These are phyloP conservation scores for Eidolon helvum DNA, from an alignment of 2,113 vertebrate species.

Conservation along the genomic window DNA sequence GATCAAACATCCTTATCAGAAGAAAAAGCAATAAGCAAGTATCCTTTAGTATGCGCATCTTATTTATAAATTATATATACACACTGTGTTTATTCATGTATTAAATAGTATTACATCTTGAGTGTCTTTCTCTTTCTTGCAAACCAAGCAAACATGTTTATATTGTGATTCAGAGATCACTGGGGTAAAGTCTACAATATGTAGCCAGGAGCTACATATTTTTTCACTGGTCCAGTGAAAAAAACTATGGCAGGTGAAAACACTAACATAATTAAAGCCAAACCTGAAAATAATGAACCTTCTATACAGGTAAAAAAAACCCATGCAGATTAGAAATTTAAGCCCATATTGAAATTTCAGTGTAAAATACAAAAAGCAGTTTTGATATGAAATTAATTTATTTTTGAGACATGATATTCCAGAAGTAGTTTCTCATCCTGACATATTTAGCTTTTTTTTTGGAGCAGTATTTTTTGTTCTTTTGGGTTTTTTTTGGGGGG, in stretches of 20 bases:
- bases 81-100: background rate
- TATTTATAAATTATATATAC: background rate
- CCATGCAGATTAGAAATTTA: background rate
- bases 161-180: background rate
- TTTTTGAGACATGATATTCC: conserved; percentile 41
- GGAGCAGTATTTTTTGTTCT: background rate
- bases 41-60: background rate
- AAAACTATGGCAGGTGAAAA: background rate
- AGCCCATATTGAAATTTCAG: background rate
- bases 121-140: background rate
- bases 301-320: background rate
- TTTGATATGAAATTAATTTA: conserved; percentile 5
- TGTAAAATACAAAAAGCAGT: background rate
- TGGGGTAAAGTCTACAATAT: background rate
- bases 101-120: background rate
- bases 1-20: background rate
- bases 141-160: background rate
- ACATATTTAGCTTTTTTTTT: background rate
- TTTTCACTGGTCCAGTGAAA: background rate
- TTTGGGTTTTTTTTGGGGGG: background rate
- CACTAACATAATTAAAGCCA: background rate
- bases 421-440: background rate
- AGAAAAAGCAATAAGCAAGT: background rate
- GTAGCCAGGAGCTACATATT: background rate
- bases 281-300: background rate